Evolutionary conservation across 2,113 vertebrate species (phyloP), one percentile per base, ranked within the genome.

Genomic region (Archilochus colubris): DNA sequence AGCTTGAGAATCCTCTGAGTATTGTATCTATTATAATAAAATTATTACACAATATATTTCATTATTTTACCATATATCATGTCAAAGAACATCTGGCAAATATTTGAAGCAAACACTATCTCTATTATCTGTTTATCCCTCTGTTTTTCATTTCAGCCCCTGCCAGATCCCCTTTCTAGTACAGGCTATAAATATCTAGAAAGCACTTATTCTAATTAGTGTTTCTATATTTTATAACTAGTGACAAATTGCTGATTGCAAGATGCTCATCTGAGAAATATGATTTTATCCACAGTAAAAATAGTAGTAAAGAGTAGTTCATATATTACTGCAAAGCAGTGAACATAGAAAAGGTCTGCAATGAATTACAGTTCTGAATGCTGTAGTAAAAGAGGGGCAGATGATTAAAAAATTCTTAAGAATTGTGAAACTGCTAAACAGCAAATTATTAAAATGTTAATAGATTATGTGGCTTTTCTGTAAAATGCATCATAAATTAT

Each of bases 171-270:
- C 43, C 82, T 79, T 94, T 93, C 92, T 89, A 95, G 78, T 86
- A 88, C 95, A 75, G 44, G 25, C 69, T 96, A 93, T 92, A 95
- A 96, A 95, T 95, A 93, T 82, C 70, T 74, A 86, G 44, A 95
- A 94, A 95, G 38, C 31, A 88, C 50, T 93, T 92, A 66, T 21
- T 93, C 24, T 75, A 97, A 93, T 82, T 79, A 86, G 43, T 43
- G 63, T 69, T 89, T 87, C 46, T 83, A 7, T 91, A 61, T 91
- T 93, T 95, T 78, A 78, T 82, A 93, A 82, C 69, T 50, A 81
- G 44, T 81, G 67, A 79, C 19, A 88, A 93, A 88, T 48, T 48
- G 82, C 22, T 44, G 28, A 88, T 87, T 93, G 33, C 40, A 91
- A 83, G 44, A 88, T 48, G 38, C 33, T 87, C 25, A 92, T 78